phyloP scores from a whole-genome alignment of 2,113 vertebrate species.

The Dunckerocampus dactyliophorus region DNA sequence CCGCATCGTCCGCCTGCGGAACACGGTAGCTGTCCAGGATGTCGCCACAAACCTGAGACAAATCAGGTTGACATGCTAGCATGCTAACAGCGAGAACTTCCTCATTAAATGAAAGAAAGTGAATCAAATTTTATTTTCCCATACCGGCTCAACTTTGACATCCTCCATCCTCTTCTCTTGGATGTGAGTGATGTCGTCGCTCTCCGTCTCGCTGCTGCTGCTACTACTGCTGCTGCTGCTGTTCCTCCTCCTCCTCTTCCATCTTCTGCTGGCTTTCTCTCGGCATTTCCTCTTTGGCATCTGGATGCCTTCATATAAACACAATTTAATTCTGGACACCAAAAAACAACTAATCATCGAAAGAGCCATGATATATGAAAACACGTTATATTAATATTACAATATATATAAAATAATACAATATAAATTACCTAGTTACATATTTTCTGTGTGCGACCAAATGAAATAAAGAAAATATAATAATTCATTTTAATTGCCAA shows the following conservation, averaged over 20 bases:
- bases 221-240: constrained; percentile 6
- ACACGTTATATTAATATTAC: no score
- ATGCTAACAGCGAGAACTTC: background rate
- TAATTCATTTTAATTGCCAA: no score
- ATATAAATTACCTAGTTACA: no score
- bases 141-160: constrained; percentile 36
- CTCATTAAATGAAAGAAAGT: background rate
- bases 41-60: constrained; percentile 21
- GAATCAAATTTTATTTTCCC: background rate
- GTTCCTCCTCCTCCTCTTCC: constrained; percentile 32
- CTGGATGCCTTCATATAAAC: constrained; percentile 36
- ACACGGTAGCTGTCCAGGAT: background rate
- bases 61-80: background rate
- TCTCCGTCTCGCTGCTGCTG: constrained; percentile 25
- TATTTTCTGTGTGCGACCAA: no score
- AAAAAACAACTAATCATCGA: no score
- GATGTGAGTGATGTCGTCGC: background rate
- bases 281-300: constrained; percentile 28
- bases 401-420: no score
- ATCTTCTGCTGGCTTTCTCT: constrained; percentile 31
- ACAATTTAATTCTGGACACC: no score
- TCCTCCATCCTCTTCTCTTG: constrained; percentile 49
- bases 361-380: no score
- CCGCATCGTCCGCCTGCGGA: constrained; percentile 7
- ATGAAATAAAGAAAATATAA: no score